These are phyloP conservation scores for Hystrix cristata DNA, from an alignment of 2,113 vertebrate genomes.

Conservation along the genomic window DNA sequence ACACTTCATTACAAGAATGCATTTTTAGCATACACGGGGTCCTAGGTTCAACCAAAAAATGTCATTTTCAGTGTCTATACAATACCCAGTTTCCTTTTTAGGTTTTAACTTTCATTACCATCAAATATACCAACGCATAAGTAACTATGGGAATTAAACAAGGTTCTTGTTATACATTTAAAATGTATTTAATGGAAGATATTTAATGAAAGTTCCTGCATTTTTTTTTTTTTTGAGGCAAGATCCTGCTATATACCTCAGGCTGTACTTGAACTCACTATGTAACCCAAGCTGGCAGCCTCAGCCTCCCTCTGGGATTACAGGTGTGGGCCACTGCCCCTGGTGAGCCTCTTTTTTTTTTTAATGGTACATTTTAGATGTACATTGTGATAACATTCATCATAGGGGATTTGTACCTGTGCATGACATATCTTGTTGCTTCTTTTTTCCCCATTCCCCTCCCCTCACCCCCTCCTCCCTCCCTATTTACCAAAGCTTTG, in stretches of 20 bases:
- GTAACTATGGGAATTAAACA: constrained; percentile 20
- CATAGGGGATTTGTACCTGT: no score
- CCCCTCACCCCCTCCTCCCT: no score
- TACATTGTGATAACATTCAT: no score
- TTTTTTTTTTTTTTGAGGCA: neutral
- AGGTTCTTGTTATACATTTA: constrained; percentile 54
- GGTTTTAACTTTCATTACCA: constrained; percentile 8
- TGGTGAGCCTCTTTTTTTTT: neutral
- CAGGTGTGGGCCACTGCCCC: neutral
- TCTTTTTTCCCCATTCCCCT: no score
- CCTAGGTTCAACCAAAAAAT: neutral
- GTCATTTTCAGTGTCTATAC: constrained; percentile 49
- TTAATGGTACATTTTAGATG: neutral
- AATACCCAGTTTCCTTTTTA: constrained; percentile 49
- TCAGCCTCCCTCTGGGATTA: neutral
- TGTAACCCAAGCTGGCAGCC: neutral
- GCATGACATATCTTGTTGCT: no score
- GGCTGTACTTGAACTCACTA: neutral
- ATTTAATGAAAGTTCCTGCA: constrained; percentile 38
- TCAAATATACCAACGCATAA: neutral
- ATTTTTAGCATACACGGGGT: neutral
- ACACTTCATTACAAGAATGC: neutral
- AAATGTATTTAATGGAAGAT: constrained; percentile 62
- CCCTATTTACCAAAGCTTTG: no score
- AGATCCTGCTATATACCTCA: neutral